Evolutionary conservation across 2,888 invertebrate species (phyloP).

Genomic region (Leptinotarsa peninsularis): DNA sequence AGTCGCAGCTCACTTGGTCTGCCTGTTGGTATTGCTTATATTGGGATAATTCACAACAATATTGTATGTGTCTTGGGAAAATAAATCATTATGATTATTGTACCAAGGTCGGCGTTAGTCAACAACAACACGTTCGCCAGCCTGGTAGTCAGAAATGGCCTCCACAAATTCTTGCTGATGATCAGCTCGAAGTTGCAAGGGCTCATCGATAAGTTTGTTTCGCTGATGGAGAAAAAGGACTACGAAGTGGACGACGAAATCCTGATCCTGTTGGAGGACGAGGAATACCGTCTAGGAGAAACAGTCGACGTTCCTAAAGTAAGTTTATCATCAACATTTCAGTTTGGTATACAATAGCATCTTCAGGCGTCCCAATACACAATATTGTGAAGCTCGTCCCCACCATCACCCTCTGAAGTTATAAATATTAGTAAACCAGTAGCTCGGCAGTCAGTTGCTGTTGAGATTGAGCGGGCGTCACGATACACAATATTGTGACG

Average conservation of each 20-base stretch:
- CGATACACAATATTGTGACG: too few species aligned
- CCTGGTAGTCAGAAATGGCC: constrained; percentile 87
- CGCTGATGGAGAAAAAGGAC: constrained; percentile 72
- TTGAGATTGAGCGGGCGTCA: too few species aligned
- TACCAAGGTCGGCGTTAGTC: constrained; percentile 83
- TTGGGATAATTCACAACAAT: too few species aligned
- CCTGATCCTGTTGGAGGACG: constrained; percentile 74
- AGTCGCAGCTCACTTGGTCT: too few species aligned
- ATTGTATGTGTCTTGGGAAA: too few species aligned
- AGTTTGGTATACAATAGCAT: too few species aligned
- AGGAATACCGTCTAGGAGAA: constrained; percentile 72
- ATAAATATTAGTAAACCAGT: too few species aligned
- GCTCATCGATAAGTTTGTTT: constrained; percentile 73
- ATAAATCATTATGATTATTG: background rate
- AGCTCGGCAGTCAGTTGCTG: too few species aligned
- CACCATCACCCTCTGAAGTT: too few species aligned
- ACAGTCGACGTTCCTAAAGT: constrained; percentile 91
- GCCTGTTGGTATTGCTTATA: too few species aligned
- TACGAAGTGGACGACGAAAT: constrained; percentile 76
- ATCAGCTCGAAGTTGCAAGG: constrained; percentile 69
- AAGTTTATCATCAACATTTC: constrained; percentile 22
- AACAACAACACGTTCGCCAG: constrained; percentile 97
- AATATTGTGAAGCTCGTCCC: too few species aligned
- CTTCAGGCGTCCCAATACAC: too few species aligned
- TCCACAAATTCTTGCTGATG: constrained; percentile 80